A percentile compares a stretch with the other conserved stretches of the same genome.
Evolutionary conservation across 2,797 vertebrate species (phyloP).

Genomic region (Emydoidea blandingii): DNA sequence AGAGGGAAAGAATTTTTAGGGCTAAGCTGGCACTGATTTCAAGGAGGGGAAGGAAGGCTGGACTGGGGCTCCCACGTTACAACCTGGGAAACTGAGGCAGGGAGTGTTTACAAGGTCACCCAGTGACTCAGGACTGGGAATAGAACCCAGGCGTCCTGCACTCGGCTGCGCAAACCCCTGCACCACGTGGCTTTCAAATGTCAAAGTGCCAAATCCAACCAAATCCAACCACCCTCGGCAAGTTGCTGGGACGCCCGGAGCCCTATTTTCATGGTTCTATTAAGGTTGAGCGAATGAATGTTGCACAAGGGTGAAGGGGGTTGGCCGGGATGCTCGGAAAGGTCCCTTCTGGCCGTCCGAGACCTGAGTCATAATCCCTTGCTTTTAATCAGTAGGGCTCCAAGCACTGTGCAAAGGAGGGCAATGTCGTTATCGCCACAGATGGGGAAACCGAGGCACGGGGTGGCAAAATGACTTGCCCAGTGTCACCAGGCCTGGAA

Average conservation of each 20-base stretch:
- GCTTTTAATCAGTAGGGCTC: background rate
- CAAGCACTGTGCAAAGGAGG: background rate
- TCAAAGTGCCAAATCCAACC: background rate
- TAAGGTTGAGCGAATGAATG: too few species aligned
- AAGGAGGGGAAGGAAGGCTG: background rate
- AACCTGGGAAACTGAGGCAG: background rate
- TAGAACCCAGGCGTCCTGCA: background rate
- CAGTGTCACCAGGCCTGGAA: background rate
- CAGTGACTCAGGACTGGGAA: background rate
- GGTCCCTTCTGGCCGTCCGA: background rate
- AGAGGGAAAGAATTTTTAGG: slow-evolving; percentile 71
- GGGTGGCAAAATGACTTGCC: background rate
- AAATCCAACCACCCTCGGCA: background rate
- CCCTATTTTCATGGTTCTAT: background rate
- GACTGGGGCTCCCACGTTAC: background rate
- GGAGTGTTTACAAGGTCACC: background rate
- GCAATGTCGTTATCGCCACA: background rate
- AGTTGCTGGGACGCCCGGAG: background rate
- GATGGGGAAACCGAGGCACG: background rate
- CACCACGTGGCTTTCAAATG: accelerated
- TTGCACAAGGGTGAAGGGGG: background rate
- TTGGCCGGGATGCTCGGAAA: background rate
- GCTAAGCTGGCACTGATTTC: slow-evolving; percentile 53
- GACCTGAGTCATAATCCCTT: background rate
- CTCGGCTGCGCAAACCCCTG: background rate